A percentile compares a stretch with the other conserved stretches of the same genome.
Evolutionary conservation across 1,140 invertebrate genomes (phyloP).

Genomic region (Aporrectodea caliginosa): DNA sequence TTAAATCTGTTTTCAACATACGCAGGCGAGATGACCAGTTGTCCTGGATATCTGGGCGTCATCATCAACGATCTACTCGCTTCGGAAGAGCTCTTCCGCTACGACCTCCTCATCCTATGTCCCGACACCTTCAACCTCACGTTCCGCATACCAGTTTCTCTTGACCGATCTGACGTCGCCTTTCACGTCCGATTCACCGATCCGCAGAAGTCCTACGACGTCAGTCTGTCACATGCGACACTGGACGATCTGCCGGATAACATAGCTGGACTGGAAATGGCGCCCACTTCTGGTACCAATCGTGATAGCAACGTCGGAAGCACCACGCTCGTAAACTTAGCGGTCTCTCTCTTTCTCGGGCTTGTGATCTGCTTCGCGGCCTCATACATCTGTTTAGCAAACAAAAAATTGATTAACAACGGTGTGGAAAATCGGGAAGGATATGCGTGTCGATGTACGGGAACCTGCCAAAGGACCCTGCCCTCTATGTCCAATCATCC

Average conservation of each 20-base stretch:
- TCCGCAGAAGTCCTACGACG: conserved; percentile 18
- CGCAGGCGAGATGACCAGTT: conserved; percentile 29
- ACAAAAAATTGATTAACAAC: no score
- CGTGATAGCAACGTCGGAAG: neutral
- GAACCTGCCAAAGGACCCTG: neutral
- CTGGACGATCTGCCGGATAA: neutral
- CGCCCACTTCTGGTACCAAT: neutral
- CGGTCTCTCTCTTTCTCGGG: no score
- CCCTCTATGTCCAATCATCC: neutral
- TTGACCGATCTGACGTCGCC: conserved; percentile 14
- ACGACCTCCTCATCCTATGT: conserved; percentile 32
- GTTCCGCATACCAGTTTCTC: conserved; percentile 25
- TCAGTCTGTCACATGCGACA: conserved; percentile 27
- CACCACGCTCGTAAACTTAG: no score
- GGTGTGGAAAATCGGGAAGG: no score
- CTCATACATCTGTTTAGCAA: no score
- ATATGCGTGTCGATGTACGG: neutral
- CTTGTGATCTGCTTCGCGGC: no score
- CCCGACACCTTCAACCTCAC: conserved; percentile 29
- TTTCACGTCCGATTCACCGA: conserved; percentile 30
- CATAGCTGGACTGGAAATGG: neutral
- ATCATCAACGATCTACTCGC: conserved; percentile 24
- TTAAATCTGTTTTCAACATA: no score
- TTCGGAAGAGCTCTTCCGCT: conserved; percentile 28
- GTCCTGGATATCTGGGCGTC: conserved; percentile 32